Percentiles rank a stretch among this genome's conserved stretches.
Evolutionary conservation across 53 echinoderm and acorn worm genomes (phyloP).

Genomic region (Zoroaster sp.): DNA sequence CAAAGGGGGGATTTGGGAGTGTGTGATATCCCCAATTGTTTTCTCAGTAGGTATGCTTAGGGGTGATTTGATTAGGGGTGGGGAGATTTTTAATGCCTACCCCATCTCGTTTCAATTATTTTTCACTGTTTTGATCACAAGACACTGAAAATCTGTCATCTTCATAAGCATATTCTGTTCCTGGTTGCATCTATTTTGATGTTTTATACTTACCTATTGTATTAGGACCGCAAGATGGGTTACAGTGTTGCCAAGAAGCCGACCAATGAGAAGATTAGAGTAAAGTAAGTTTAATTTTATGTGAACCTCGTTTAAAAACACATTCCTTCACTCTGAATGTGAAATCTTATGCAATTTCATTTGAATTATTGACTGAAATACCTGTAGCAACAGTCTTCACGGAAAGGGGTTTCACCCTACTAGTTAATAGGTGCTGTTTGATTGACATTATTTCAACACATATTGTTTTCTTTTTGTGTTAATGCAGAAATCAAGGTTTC

Average conservation of each 20-base stretch:
- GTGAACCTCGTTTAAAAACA: neutral
- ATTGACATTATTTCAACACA: neutral
- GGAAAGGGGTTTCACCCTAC: too few relatives aligned
- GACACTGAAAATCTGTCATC: neutral
- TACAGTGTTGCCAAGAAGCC: constrained; percentile 73
- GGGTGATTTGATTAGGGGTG: too few relatives aligned
- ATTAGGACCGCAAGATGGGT: constrained; percentile 92
- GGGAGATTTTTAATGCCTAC: too few relatives aligned
- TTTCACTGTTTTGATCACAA: too few relatives aligned
- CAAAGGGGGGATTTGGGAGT: too few relatives aligned
- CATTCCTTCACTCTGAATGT: neutral
- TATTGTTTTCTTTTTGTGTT: neutral
- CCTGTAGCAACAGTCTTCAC: too few relatives aligned
- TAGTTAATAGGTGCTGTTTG: neutral
- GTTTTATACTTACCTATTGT: too few relatives aligned
- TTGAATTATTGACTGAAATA: neutral
- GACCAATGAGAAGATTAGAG: constrained; percentile 37
- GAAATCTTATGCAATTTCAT: neutral
- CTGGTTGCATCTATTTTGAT: too few relatives aligned
- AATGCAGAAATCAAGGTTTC: constrained; percentile 79
- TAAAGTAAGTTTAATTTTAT: constrained; percentile 29
- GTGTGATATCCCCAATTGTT: too few relatives aligned
- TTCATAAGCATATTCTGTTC: neutral
- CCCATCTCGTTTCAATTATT: too few relatives aligned
- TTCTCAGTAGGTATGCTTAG: too few relatives aligned